These are phyloP conservation scores for Corythaixoides concolor DNA, from an alignment of 2,113 vertebrate genomes.

Conservation along the genomic window DNA sequence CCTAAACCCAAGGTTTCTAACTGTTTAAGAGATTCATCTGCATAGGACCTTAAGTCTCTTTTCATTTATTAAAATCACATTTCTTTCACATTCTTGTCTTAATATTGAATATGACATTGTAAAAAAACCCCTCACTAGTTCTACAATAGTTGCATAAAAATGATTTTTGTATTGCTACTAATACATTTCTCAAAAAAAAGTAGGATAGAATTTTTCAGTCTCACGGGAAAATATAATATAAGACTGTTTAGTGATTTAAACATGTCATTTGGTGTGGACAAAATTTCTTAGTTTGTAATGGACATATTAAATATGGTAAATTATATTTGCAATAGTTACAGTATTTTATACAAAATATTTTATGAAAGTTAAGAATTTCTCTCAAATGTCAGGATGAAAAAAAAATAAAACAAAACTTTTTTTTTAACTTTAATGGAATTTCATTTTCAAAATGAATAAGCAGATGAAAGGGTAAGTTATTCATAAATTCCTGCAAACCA, in stretches of 20 bases:
- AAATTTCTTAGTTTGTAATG: not conserved
- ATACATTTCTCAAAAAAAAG: not conserved
- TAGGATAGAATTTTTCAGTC: not conserved
- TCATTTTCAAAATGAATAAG: not conserved
- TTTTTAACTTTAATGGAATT: not conserved
- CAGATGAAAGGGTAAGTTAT: not conserved
- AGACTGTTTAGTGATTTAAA: not conserved
- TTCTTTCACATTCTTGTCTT: not conserved
- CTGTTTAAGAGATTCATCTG: not conserved
- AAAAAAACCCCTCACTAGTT: not conserved
- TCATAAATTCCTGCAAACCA: not conserved
- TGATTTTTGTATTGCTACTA: not conserved
- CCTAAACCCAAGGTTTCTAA: not conserved
- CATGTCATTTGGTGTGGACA: not conserved
- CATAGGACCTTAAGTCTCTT: not conserved
- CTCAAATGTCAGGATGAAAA: not conserved
- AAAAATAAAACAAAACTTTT: not conserved
- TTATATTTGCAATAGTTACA: not conserved
- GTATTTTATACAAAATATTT: not conserved
- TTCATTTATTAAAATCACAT: not conserved
- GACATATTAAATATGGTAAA: not conserved
- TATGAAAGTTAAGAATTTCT: not conserved
- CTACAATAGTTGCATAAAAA: not conserved
- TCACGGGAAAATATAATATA: not conserved
- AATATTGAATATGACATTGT: not conserved